Evolutionary conservation across 2,797 vertebrate genomes (phyloP).

Genomic region (Lophotriccus pileatus): DNA sequence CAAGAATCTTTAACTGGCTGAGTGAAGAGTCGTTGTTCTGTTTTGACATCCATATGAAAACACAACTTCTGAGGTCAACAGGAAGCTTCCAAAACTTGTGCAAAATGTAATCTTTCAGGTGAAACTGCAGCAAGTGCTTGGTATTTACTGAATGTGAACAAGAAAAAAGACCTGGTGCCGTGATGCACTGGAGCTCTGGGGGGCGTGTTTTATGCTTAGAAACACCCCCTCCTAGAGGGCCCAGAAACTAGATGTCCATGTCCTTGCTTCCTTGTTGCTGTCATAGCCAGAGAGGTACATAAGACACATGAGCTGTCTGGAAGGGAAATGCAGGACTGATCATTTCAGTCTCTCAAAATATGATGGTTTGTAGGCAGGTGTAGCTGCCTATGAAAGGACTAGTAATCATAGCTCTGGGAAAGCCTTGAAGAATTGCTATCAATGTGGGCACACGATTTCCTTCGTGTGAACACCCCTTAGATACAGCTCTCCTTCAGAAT

Average conservation of each 20-base stretch:
- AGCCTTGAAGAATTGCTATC: neutral
- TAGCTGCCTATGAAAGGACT: neutral
- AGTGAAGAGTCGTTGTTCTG: neutral
- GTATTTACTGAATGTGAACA: neutral
- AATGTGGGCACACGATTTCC: neutral
- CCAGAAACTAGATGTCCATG: neutral
- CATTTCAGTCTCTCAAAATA: neutral
- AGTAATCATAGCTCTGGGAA: neutral
- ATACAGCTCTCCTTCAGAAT: neutral
- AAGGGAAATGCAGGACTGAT: neutral
- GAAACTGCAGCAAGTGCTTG: neutral
- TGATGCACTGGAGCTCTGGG: neutral
- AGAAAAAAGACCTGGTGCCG: neutral
- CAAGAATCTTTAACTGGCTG: neutral
- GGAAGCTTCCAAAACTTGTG: neutral
- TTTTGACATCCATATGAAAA: neutral
- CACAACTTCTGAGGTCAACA: neutral
- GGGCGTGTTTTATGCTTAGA: accelerated
- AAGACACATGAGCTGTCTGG: neutral
- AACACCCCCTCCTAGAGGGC: no score
- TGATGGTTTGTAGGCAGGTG: neutral
- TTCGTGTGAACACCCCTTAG: neutral
- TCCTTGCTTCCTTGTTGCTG: neutral
- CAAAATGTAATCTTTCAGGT: neutral
- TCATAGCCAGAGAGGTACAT: neutral